Evolutionary conservation across 2,113 vertebrate species (phyloP), one percentile per base, ranked within the genome.

Genomic region (Coptodon bakossiorum): DNA sequence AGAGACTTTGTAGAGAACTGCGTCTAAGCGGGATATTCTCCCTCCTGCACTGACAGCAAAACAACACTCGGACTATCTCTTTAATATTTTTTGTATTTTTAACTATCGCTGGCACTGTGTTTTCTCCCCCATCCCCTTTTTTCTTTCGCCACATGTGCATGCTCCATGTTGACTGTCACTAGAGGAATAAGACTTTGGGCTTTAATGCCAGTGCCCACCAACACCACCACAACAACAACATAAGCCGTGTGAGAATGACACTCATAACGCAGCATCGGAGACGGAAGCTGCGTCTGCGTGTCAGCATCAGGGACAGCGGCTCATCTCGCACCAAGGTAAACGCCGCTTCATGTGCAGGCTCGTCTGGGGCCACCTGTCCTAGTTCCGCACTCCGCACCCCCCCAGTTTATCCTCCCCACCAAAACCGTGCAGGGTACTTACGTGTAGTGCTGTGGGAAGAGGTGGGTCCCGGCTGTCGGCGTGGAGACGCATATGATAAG

Each of bases 381-480:
- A 87, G 56, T 92, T 94, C 85, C 36, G 86, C 87, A 81, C 88
- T 63, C 83, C 83, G 82, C 38, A 53, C 13, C n/a, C 85, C 27
- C 82, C 81, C 56, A 50, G 53, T 48, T 76, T 59, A 36, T 11
- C 52, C 76, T 86, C 88, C 86, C 61, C 61, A 38, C 31, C 61
- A 38, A 81, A 90, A 82, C 78, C 31, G 80, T 68, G 59, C 6
- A 43, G 59, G 88, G 83, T 96, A 98, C 98, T 99, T 97, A 99
- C 98, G 98, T 98, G 97, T 98, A 97, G 95, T 98, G 97, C 96
- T 98, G 98, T 19, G 98, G 98, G 88, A 99, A 99, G 96, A 96
- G 97, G 96, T 97, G 97, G 92, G 96, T 96, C 83, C 96, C 96
- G 84, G 96, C 94, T 86, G 96, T 96, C 90, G 97, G 97, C 89